Evolutionary conservation across 2,797 vertebrate species (phyloP).

Genomic region (Syndactyla subalaris): DNA sequence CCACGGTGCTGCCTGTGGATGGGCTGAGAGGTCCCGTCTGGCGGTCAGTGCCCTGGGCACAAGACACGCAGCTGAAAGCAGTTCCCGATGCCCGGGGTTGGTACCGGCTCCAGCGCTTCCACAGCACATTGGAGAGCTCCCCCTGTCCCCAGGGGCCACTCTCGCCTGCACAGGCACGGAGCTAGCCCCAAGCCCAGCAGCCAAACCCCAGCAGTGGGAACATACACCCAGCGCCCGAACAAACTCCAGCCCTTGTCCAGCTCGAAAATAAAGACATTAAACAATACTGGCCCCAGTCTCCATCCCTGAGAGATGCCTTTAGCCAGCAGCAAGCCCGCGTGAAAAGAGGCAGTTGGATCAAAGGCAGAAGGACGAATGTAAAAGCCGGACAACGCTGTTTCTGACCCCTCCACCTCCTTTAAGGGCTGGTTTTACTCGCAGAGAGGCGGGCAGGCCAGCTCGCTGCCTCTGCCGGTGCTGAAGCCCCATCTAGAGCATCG

Average conservation of each 20-base stretch:
- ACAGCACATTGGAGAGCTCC: neutral
- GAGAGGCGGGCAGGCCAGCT: accelerated
- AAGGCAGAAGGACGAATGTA: neutral
- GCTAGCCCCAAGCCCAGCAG: neutral
- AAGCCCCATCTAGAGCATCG: conserved; percentile 61
- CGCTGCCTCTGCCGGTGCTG: neutral
- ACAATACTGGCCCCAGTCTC: neutral
- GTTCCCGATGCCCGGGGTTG: accelerated
- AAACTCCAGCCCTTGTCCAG: neutral
- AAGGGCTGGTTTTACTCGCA: accelerated
- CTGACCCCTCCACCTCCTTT: accelerated
- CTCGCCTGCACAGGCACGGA: neutral
- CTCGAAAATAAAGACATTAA: neutral
- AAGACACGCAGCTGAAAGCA: neutral
- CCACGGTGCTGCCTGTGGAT: accelerated
- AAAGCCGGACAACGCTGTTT: neutral
- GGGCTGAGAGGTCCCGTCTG: neutral
- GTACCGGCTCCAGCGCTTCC: neutral
- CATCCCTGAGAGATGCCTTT: neutral
- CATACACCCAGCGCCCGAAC: neutral
- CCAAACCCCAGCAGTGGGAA: neutral
- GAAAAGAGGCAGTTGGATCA: neutral
- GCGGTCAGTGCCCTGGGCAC: neutral
- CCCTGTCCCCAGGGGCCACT: too few species aligned
- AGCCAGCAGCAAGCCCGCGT: neutral